Conservation (phyloP, 1,140 invertebrate species). For the Andrena cerasifolii region DNA sequence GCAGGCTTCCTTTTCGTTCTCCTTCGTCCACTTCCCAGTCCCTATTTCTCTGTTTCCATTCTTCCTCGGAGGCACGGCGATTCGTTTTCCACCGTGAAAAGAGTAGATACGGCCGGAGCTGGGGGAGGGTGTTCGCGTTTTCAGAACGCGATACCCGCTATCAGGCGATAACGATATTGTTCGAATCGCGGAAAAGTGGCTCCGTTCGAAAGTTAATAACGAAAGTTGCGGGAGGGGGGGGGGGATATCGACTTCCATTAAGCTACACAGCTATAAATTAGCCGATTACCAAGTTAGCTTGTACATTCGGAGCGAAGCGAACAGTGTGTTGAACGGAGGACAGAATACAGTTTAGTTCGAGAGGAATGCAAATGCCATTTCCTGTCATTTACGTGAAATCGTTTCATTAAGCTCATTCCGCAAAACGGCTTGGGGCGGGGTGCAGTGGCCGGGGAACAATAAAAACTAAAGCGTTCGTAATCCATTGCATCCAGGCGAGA, state of each 20-base stretch:
- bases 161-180: not conserved
- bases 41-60: conserved; percentile 14
- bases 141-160: not conserved
- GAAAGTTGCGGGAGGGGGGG: too few species aligned
- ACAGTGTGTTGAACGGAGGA: not conserved
- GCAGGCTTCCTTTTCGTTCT: conserved; percentile 5
- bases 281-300: not conserved
- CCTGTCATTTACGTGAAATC: conserved; percentile 28
- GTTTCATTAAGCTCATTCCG: conserved; percentile 11
- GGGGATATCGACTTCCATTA: not conserved
- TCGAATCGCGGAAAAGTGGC: not conserved
- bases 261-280: not conserved
- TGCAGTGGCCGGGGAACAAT: not conserved
- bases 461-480: conserved; percentile 29
- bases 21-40: conserved; percentile 20
- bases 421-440: not conserved
- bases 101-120: not conserved
- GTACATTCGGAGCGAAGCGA: not conserved
- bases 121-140: not conserved
- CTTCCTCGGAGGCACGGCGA: not conserved
- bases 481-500: conserved; percentile 11
- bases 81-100: conserved; percentile 24
- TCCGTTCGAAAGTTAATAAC: not conserved
- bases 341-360: not conserved
- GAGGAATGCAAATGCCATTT: conserved; percentile 2